Evolutionary conservation across 2,797 vertebrate species (phyloP).

Genomic region (Spondyliosoma cantharus): DNA sequence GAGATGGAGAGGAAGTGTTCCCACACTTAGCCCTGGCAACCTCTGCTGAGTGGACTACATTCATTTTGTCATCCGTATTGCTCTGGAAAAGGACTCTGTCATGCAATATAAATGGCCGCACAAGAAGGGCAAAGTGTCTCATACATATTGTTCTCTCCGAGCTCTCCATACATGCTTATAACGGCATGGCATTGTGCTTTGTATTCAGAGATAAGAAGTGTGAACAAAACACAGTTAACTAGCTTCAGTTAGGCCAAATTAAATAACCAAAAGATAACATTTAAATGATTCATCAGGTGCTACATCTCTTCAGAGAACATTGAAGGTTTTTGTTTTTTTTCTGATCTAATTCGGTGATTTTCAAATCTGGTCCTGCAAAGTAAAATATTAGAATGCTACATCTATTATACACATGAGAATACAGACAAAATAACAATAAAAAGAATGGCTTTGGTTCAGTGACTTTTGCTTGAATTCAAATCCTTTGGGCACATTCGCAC

Average conservation of each 20-base stretch:
- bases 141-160: conserved; percentile 39
- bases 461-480: conserved; percentile 50
- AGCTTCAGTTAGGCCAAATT: conserved; percentile 1
- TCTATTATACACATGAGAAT: conserved; percentile 15
- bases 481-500: conserved; percentile 38
- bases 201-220: conserved; percentile 21
- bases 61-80: conserved; percentile 71
- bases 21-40: conserved; percentile 79
- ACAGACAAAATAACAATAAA: conserved; percentile 21
- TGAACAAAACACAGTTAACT: conserved; percentile 5
- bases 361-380: conserved; percentile 1
- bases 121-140: conserved; percentile 58
- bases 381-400: conserved; percentile 29
- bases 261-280: conserved; percentile 21
- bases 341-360: conserved; percentile 19
- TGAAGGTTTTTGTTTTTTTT: background rate
- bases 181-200: conserved; percentile 47
- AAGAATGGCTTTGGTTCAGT: conserved; percentile 34
- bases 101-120: conserved; percentile 69
- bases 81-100: conserved; percentile 68
- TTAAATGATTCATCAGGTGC: conserved; percentile 24
- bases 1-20: conserved; percentile 82
- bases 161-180: conserved; percentile 49
- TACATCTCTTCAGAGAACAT: conserved; percentile 18
- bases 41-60: conserved; percentile 74